These are phyloP conservation scores for Globodera rostochiensis DNA, from an alignment of 1,140 invertebrate genomes.

Conservation along the genomic window DNA sequence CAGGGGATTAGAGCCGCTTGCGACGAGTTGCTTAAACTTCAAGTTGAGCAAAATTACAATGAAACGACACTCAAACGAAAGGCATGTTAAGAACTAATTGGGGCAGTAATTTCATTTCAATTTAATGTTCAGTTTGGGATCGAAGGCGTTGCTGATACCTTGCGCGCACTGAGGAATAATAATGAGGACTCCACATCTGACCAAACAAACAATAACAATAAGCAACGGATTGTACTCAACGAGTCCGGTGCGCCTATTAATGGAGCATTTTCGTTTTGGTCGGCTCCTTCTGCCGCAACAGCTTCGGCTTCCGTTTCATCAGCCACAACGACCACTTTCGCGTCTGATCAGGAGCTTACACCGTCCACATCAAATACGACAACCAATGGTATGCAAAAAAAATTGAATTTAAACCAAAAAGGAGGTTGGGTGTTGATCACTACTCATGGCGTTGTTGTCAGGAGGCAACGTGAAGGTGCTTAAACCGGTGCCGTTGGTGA, in stretches of 20 bases:
- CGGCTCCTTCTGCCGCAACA: neutral
- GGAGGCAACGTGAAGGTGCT: slow-evolving; percentile 22
- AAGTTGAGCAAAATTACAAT: slow-evolving; percentile 32
- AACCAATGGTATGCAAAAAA: slow-evolving; percentile 18
- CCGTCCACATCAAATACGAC: slow-evolving; percentile 22
- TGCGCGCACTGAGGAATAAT: slow-evolving; percentile 40
- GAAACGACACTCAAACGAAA: slow-evolving; percentile 25
- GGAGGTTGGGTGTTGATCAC: neutral
- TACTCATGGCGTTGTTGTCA: neutral
- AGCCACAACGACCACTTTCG: neutral
- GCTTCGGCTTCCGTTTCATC: slow-evolving; percentile 1
- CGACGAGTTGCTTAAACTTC: slow-evolving; percentile 40
- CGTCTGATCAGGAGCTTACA: neutral
- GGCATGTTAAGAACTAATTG: neutral
- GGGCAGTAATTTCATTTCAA: slow-evolving; percentile 23
- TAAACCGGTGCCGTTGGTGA: slow-evolving; percentile 39
- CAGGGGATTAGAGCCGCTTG: neutral
- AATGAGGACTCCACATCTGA: slow-evolving; percentile 9
- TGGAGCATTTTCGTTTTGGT: slow-evolving; percentile 28
- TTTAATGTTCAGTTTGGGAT: slow-evolving; percentile 35
- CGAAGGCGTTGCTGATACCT: slow-evolving; percentile 25
- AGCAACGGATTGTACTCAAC: slow-evolving; percentile 43
- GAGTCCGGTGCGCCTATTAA: slow-evolving; percentile 43
- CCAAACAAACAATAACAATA: slow-evolving; percentile 1
- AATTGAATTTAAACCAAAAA: neutral